Percentiles rank a stretch among this genome's conserved stretches.
phyloP scores from a whole-genome alignment of 2,113 vertebrate species.

The Arenaria interpres region DNA sequence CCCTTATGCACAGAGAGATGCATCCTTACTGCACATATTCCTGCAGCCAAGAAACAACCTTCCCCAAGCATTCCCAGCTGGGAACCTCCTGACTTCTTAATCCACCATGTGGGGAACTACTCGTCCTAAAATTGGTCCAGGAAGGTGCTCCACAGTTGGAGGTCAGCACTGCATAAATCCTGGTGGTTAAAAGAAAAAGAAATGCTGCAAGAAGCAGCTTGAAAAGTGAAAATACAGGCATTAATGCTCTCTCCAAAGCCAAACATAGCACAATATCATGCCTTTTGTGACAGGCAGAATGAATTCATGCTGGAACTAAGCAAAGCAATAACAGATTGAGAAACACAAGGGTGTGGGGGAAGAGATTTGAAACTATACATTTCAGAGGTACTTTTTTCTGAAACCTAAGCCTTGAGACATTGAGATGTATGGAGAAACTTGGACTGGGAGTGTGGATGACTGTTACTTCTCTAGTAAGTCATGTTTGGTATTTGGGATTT shows the following conservation, averaged over 20 bases:
- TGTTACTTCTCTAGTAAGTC: not conserved
- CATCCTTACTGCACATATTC: not conserved
- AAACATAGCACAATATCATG: not conserved
- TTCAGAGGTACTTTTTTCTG: not conserved
- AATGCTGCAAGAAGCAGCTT: not conserved
- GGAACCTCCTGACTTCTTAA: not conserved
- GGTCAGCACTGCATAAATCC: not conserved
- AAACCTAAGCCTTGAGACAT: not conserved
- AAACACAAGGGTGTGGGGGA: not conserved
- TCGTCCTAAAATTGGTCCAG: not conserved
- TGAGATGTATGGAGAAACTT: not conserved
- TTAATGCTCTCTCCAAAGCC: not conserved
- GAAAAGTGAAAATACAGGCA: not conserved
- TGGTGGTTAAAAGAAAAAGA: not conserved
- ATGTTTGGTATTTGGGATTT: not conserved
- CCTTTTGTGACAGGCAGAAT: not conserved
- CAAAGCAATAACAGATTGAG: not conserved
- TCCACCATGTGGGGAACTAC: accelerated
- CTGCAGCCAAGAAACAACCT: not conserved
- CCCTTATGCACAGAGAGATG: not conserved
- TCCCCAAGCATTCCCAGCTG: not conserved
- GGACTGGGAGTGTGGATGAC: not conserved
- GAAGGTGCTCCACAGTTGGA: accelerated
- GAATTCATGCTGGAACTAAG: not conserved
- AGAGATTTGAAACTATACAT: not conserved